phyloP scores from a whole-genome alignment of 2,113 vertebrate species.

The Scatophagus argus region DNA sequence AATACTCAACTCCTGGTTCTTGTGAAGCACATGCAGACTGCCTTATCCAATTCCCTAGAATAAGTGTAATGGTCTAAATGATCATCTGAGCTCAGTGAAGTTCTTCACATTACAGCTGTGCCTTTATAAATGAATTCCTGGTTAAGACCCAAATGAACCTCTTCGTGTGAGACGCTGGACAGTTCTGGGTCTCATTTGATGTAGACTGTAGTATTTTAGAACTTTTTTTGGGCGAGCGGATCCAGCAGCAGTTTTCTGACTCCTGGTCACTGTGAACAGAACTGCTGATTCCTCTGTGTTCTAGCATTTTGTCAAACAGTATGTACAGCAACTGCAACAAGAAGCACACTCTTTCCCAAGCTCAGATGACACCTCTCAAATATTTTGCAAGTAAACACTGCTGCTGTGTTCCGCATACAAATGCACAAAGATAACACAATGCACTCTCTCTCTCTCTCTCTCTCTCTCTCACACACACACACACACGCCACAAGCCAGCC shows the following conservation, averaged over 20 bases:
- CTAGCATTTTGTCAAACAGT: conserved; percentile 44
- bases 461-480: not conserved
- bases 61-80: not conserved
- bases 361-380: conserved; percentile 43
- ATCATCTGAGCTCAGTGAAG: not conserved
- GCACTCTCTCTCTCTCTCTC: too few relatives aligned
- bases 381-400: conserved; percentile 58
- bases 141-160: not conserved
- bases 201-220: not conserved
- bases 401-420: conserved; percentile 24
- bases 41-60: not conserved
- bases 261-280: conserved; percentile 38
- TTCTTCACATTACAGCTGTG: not conserved
- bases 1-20: too few relatives aligned
- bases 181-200: not conserved
- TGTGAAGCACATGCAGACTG: not conserved
- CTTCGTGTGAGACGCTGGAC: not conserved
- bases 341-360: conserved; percentile 38
- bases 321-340: conserved; percentile 21
- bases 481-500: not conserved
- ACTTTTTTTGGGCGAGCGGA: not conserved
- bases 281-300: conserved; percentile 19
- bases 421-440: not conserved
- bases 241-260: not conserved
- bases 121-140: not conserved